These are phyloP conservation scores for Hydrozoanthus tunicans DNA, from an alignment of 64 coral and sea anemone genomes.

Conservation along the genomic window DNA sequence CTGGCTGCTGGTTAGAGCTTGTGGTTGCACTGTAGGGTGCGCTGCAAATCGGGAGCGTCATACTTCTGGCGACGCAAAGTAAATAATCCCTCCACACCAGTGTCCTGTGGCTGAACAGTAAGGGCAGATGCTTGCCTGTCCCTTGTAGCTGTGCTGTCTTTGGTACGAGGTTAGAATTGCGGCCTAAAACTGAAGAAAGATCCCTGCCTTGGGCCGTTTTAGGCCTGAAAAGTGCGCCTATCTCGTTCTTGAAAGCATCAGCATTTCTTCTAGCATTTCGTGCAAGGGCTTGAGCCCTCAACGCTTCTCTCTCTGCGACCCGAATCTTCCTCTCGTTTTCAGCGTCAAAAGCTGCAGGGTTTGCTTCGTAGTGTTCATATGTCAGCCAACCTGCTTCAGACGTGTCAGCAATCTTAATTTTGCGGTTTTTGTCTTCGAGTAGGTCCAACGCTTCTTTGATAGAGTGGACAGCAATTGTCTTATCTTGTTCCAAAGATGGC, in stretches of 20 bases:
- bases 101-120: constrained; percentile 45
- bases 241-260: neutral
- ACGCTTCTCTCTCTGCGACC: constrained; percentile 46
- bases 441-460: no score
- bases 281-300: neutral
- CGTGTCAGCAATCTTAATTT: constrained; percentile 37
- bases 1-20: neutral
- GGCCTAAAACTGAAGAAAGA: no score
- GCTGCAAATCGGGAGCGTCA: neutral
- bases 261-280: neutral
- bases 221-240: neutral
- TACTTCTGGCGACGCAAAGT: constrained; percentile 3
- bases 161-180: no score
- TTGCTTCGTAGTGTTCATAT: constrained; percentile 14
- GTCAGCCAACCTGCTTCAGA: constrained; percentile 60
- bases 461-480: no score
- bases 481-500: no score
- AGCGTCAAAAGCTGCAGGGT: constrained; percentile 32
- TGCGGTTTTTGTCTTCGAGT: neutral
- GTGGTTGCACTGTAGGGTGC: neutral
- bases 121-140: neutral
- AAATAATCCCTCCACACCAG: constrained; percentile 54
- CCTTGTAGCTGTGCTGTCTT: no score
- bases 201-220: no score
- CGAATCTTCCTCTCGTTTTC: constrained; percentile 49